These are phyloP conservation scores for Norana najaformis DNA, from an alignment of 2,888 invertebrate genomes.

Conservation along the genomic window DNA sequence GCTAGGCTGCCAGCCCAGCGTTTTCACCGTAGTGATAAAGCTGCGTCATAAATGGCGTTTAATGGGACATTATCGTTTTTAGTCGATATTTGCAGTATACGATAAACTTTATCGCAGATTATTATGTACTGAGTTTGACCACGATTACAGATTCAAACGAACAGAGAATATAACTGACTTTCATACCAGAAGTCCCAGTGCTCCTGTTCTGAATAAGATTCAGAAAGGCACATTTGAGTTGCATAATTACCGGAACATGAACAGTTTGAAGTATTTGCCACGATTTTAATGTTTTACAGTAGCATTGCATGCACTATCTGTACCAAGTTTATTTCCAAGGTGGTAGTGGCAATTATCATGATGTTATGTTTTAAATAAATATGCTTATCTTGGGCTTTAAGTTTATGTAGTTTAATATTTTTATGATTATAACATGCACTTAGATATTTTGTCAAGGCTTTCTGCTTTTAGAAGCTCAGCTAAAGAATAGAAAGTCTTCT, in stretches of 20 bases:
- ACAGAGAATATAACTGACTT: not conserved
- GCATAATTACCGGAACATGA: not conserved
- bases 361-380: not conserved
- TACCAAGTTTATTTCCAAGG: not conserved
- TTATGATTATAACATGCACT: too few relatives aligned
- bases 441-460: not conserved
- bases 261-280: not conserved
- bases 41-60: not conserved
- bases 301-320: not conserved
- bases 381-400: not conserved
- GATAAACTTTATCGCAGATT: not conserved
- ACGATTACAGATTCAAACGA: not conserved
- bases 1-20: not conserved
- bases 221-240: not conserved
- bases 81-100: not conserved
- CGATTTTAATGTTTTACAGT: not conserved
- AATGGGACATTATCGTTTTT: not conserved
- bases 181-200: not conserved
- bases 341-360: not conserved
- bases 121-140: not conserved
- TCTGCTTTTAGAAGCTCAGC: not conserved
- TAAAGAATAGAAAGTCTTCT: not conserved
- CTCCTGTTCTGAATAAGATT: not conserved
- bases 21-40: not conserved
- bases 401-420: not conserved